Evolutionary conservation across 2,888 invertebrate species (phyloP), one percentile per base, ranked within the genome.

Genomic region (Ypsolopha sequella): DNA sequence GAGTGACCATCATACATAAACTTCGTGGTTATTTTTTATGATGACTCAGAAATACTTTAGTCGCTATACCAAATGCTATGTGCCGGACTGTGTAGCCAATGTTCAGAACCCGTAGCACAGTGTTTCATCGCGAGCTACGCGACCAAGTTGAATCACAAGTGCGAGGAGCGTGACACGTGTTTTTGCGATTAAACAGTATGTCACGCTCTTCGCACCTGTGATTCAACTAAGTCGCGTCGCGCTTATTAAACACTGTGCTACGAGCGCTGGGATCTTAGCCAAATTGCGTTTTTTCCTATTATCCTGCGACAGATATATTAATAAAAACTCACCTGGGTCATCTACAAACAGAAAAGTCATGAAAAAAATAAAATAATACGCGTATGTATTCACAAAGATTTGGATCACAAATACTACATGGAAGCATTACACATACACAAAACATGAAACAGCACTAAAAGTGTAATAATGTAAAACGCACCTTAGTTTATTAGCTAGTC

Each of bases 351-450:
- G 39, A 39, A 11, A 39, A 39, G 39, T 39, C 39, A 39, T 39
- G 39, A 39, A 39, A 39, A n/a, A 47, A 47, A 35, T 8, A 36
- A 47, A 34, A 24, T 13, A 35, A 47, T 14, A 47, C 2, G 45
- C 34, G 24, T 3, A 43, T 45, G 45, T 24, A 9, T 24, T 24
- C 24, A 24, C 24, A n/a, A 24, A 45, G 34, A 8, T 8, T 13
- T 45, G 33, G 39, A 58, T 65, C 75, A 82, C 80, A 80, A 77
- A 76, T 79, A 80, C 80, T 76, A 81, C 71, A 81, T 80, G 78
- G 80, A 81, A 71, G 76, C 80, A 70, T 70, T 60, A 38, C 10
- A 41, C 38, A 48, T 48, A 14, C 35, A 35, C 35, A 38, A 38
- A 38, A 52, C 53, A 58, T 60, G 57, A 60, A 57, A 52, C 52